Base-by-base conservation (phyloP, 2,888 invertebrate species). In the Drepana falcataria region DNA sequence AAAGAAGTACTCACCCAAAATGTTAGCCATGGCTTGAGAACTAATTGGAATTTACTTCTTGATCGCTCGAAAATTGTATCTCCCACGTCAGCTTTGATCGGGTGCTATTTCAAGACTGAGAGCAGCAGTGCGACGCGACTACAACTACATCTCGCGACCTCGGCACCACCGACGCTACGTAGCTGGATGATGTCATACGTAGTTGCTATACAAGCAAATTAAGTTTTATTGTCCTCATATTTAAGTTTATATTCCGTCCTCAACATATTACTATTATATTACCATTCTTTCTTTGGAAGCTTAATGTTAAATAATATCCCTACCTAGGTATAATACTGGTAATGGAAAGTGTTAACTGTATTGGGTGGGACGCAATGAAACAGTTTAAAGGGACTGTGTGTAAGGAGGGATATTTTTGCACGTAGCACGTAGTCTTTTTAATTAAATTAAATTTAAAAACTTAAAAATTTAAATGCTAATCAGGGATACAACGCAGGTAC, bases 11-110 rank as follows among this genome's bases (percentile, higher is more conserved):
- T 87, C 64, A 90, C 90, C 90, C 76, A 90, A 76, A 63, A 87
- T 66, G 76, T 89, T 87, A 64, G 88, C 75, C 89, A 90, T 90
- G 79, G 66, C 85, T 73, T 53, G 60, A 56, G 53, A 54, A 60
- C 59, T 61, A 55, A 47, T 59, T 56, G 21, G 21, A 21, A 54
- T 60, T 65, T 71, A 69, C 65, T 71, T 74, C 64, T 71, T 73
- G 57, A 57, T 59, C 61, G 68, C 62, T 65, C 55, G 63, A 61
- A 56, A 9, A 44, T 9, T 9, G 3, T 44, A 9, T 9, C 44
- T 9, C 2, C 58, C 59, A 71, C 79, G 81, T 80, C 64, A 65
- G 74, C 65, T 65, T 75, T 59, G 60, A 55, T 57, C 69, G 79
- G 75, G 65, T 65, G 77, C 80, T 79, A 75, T 75, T 81, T 73